These are phyloP conservation scores for Microplitis deprimator DNA, from an alignment of 2,888 invertebrate species.

Conservation along the genomic window DNA sequence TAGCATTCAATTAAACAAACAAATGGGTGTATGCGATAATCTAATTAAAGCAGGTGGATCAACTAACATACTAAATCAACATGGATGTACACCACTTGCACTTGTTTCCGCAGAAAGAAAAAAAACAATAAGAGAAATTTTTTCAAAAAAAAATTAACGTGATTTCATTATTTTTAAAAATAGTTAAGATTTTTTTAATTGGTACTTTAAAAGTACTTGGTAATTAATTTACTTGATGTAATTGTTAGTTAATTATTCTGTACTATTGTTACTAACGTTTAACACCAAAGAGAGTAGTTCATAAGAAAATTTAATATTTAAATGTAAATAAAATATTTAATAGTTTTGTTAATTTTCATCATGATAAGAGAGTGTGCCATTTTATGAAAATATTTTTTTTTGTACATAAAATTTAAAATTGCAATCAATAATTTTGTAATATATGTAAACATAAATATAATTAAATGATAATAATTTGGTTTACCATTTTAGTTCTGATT, in stretches of 20 bases:
- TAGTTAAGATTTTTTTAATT: neutral
- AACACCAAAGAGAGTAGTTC: constrained; percentile 37
- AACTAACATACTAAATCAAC: constrained; percentile 55
- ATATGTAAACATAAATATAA: too few species aligned
- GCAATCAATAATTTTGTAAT: too few species aligned
- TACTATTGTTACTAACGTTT: constrained; percentile 19
- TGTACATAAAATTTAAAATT: neutral
- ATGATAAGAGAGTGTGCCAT: too few species aligned
- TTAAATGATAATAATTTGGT: too few species aligned
- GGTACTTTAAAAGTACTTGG: neutral
- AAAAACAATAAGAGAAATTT: constrained; percentile 53
- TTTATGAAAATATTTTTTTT: neutral
- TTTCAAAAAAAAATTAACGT: constrained; percentile 52
- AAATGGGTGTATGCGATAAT: constrained; percentile 55
- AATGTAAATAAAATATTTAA: neutral
- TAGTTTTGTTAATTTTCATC: neutral
- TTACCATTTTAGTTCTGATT: too few species aligned
- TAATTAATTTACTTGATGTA: neutral
- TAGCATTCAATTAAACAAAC: constrained; percentile 51
- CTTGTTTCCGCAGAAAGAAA: constrained; percentile 55
- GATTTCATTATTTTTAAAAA: neutral
- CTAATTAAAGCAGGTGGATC: constrained; percentile 57
- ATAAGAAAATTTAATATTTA: constrained; percentile 8
- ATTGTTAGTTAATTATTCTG: neutral
- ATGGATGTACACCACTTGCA: constrained; percentile 57